Conservation (phyloP, 2,113 vertebrate genomes). For the Argyrosomus japonicus region DNA sequence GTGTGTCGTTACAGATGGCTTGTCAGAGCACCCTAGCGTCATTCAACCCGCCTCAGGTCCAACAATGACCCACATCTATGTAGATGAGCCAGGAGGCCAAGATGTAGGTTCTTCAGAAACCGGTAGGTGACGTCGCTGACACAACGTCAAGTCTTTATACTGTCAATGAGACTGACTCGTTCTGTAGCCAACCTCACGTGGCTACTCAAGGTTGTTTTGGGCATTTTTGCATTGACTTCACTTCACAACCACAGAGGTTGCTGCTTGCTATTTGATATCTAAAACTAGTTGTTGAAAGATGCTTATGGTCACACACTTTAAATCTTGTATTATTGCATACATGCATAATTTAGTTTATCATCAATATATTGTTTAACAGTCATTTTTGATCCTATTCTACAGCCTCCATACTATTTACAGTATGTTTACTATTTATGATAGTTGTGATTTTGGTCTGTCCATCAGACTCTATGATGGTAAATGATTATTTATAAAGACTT, state of each 20-base stretch:
- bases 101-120: too few relatives aligned
- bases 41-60: too few relatives aligned
- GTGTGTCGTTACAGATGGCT: too few relatives aligned
- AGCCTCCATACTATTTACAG: neutral
- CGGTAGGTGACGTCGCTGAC: too few relatives aligned
- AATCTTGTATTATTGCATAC: neutral
- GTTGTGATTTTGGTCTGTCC: neutral
- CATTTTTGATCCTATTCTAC: neutral
- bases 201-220: neutral
- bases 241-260: too few relatives aligned
- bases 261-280: too few relatives aligned
- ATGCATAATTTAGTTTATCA: neutral
- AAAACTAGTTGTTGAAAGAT: neutral
- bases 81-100: too few relatives aligned
- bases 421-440: neutral
- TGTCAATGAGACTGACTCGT: too few relatives aligned
- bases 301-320: neutral
- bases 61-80: too few relatives aligned
- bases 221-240: too few relatives aligned
- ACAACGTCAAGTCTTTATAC: too few relatives aligned
- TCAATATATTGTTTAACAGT: neutral
- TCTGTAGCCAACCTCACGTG: neutral
- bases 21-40: too few relatives aligned
- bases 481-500: neutral
- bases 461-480: neutral